Evolutionary conservation across 2,797 vertebrate genomes (phyloP), one percentile per base, ranked within the genome.

Genomic region (Cossypha niveicapilla): DNA sequence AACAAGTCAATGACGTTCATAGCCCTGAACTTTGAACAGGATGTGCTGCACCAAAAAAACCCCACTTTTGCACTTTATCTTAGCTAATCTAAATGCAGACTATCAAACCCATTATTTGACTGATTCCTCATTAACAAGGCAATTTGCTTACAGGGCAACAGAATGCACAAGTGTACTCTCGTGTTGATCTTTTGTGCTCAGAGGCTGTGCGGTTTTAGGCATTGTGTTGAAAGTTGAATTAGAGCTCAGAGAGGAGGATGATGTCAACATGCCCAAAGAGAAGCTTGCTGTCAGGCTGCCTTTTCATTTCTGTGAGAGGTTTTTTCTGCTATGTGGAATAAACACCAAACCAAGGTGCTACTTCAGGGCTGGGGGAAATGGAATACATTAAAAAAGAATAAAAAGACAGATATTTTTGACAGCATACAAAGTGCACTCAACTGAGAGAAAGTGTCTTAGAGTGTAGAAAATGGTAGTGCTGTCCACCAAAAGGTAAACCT

Each of bases 111-210:
- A 93, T 96, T 93, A 90, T 96, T 74, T 95, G 76, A 53, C 88
- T 90, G 92, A 95, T 88, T 95, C 88, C 85, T 95, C 84, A 63
- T 91, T 85, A 89, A 89, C 88, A 93, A 95, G 95, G 93, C 88
- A 95, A 87, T 96, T 71, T 96, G 95, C 94, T 96, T 93, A 96
- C 89, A 66, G 89, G 50, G 88, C 95, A 95, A 8, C 84, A 94
- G 86, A 95, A 92, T 56, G 75, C 93, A 88, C 79, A 95, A 87
- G 93, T 87, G 51, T 92, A 60, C 51, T 80, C 88, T 90, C 34
- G 9, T 91, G 94, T 84, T 93, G 83, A 84, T 94, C 91, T 86
- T 94, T 93, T 95, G 72, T 95, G 88, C 88, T 68, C 75, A 86
- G 84, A 89, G 88, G 78, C 94, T 71, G 56, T 71, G 72, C 0